A percentile compares a stretch with the other conserved stretches of the same genome.
Evolutionary conservation across 2,797 vertebrate species (phyloP).

Genomic region (Sciurus vulgaris): DNA sequence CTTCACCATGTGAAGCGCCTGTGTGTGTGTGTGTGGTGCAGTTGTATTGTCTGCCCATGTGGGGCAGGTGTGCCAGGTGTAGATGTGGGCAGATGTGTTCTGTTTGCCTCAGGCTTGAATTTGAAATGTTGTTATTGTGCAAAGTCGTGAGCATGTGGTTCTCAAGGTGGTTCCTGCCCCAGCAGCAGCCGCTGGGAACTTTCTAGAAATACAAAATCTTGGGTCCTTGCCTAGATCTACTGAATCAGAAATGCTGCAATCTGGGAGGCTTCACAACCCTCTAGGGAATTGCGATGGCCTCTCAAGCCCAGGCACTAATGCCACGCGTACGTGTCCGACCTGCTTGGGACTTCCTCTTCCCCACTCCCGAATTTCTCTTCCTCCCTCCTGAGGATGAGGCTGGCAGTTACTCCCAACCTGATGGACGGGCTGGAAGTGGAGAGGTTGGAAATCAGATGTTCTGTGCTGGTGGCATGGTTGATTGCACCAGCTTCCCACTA

Average conservation of each 20-base stretch:
- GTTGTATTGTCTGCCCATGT: rapidly evolving
- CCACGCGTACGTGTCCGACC: rapidly evolving
- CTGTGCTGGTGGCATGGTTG: neutral
- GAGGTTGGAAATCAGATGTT: neutral
- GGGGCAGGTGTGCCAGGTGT: neutral
- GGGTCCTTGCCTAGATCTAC: neutral
- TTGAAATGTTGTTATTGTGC: too few species aligned
- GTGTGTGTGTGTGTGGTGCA: neutral
- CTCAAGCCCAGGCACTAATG: neutral
- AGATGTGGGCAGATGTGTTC: neutral
- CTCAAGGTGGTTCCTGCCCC: neutral
- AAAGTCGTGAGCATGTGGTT: neutral
- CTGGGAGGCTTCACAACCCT: too few species aligned
- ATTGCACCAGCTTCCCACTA: neutral
- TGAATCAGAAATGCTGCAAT: neutral
- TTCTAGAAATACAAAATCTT: neutral
- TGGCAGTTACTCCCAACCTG: neutral
- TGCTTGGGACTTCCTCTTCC: neutral
- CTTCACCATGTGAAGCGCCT: too few species aligned
- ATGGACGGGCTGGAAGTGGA: neutral
- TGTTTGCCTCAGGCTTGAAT: too few species aligned
- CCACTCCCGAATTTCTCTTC: neutral
- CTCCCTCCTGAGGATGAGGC: neutral
- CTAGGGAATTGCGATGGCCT: too few species aligned
- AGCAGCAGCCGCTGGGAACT: neutral